Percentiles rank a stretch among this genome's conserved stretches.
phyloP scores from a whole-genome alignment of 2,888 invertebrate genomes.

The Sminthurides aquaticus region DNA sequence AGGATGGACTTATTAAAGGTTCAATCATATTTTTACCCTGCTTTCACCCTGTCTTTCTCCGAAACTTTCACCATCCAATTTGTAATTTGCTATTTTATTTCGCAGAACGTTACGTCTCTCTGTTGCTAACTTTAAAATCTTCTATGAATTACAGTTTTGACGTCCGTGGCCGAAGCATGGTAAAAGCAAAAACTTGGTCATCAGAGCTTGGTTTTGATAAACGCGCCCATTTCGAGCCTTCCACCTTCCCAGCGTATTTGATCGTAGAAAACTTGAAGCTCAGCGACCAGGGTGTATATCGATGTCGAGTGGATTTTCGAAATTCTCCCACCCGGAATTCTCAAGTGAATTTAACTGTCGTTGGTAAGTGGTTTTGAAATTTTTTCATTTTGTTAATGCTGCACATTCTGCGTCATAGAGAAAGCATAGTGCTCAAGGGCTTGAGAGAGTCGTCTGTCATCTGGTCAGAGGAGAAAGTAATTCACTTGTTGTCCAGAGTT shows the following conservation, averaged over 20 bases:
- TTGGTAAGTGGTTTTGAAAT: slow-evolving; percentile 53
- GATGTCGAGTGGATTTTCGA: slow-evolving; percentile 66
- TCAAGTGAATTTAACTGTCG: slow-evolving; percentile 66
- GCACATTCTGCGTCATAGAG: not conserved
- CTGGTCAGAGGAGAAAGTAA: too few relatives aligned
- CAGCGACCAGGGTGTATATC: slow-evolving; percentile 60
- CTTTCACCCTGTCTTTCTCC: too few relatives aligned
- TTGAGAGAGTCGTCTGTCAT: too few relatives aligned
- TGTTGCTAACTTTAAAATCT: too few relatives aligned
- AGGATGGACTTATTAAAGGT: too few relatives aligned
- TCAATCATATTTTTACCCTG: too few relatives aligned
- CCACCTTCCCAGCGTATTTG: slow-evolving; percentile 55
- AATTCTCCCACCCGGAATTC: slow-evolving; percentile 66
- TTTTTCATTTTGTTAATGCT: not conserved
- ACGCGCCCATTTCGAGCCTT: slow-evolving; percentile 54
- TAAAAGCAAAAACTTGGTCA: slow-evolving; percentile 56
- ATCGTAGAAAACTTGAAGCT: slow-evolving; percentile 55
- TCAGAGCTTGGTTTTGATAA: slow-evolving; percentile 54
- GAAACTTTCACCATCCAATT: too few relatives aligned
- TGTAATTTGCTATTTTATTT: too few relatives aligned
- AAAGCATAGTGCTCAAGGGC: too few relatives aligned
- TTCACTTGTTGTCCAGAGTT: too few relatives aligned
- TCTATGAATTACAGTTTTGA: slow-evolving; percentile 52
- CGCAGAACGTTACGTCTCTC: too few relatives aligned
- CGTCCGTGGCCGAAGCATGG: slow-evolving; percentile 53